Base-by-base conservation (phyloP, 2,888 invertebrate species). In the Periphyllus acericola region DNA sequence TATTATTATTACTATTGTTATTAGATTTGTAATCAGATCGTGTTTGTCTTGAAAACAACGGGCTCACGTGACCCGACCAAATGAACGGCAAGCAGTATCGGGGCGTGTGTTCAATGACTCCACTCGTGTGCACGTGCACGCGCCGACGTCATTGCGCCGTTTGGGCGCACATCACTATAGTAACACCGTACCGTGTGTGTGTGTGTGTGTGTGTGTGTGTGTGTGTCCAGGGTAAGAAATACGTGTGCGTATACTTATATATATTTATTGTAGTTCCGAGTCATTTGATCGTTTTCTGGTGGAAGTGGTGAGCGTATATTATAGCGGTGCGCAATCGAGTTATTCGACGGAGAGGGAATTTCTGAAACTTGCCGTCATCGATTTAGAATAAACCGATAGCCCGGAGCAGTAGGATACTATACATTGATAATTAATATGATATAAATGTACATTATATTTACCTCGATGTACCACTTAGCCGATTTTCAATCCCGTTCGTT, bases 271-370 rank as follows among this genome's bases (percentile, higher is more conserved):
- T 40, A 11, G 80, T 68, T 68, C 40, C 60, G 40, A 81, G 68
- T 68, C 66, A 68, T 81, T 81, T 81, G 66, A 68, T 66, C 40
- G 68, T 81, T 68, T n/a, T 40, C 25, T 25, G 29, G 25, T 17
- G 40, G 60, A 9, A 4, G 6, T 8, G 40, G 29, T 46, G 46
- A 36, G 36, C 36, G 36, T 36, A 36, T 6, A 36, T 3, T 6
- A n/a, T n/a, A n/a, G n/a, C 21, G 25, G 52, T 11, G 34, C 8
- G 52, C 52, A 52, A 82, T 82, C 82, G 82, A 82, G 66, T 82
- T 72, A 71, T 82, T 82, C 34, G 71, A 71, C 32, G 46, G 52
- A 52, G 34, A 82, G 71, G 68, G 68, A 81, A 29, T 68, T 81
- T 46, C 66, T 19, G 21, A 40, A 36, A 68, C 19, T n/a, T n/a